phyloP scores from a whole-genome alignment of 2,888 invertebrate genomes.

The Frankliniella fusca region DNA sequence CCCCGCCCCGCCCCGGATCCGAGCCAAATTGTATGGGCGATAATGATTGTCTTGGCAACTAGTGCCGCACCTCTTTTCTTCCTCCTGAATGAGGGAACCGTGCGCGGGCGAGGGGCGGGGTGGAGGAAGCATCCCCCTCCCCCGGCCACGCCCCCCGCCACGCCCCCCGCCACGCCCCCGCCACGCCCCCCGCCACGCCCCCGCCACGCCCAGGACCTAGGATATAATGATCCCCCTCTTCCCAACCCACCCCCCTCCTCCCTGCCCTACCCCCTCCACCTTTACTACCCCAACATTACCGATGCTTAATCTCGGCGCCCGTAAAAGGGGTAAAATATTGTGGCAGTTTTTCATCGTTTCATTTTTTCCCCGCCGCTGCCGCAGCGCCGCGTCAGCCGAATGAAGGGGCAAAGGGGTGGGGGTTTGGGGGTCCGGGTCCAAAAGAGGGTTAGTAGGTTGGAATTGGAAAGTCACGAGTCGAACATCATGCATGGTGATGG shows the following conservation, averaged over 20 bases:
- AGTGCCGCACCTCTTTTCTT: too few relatives aligned
- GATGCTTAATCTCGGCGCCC: neutral
- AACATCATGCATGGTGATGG: constrained; percentile 7
- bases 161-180: too few relatives aligned
- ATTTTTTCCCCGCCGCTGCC: neutral
- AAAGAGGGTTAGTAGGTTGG: neutral
- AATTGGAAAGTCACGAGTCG: neutral
- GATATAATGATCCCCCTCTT: neutral
- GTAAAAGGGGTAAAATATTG: neutral
- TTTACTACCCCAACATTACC: neutral
- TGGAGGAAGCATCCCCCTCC: too few relatives aligned
- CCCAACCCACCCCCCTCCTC: neutral
- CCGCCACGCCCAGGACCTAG: too few relatives aligned
- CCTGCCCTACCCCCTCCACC: neutral
- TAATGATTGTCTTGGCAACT: too few relatives aligned
- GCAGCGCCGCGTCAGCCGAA: neutral
- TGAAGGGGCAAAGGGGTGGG: neutral
- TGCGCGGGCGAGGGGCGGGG: too few relatives aligned
- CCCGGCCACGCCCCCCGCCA: too few relatives aligned
- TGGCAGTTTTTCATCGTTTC: too few relatives aligned
- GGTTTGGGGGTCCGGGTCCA: neutral
- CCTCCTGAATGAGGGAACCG: too few relatives aligned
- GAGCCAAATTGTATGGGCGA: too few relatives aligned
- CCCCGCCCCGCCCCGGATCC: too few relatives aligned
- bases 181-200: too few relatives aligned